phyloP scores from a whole-genome alignment of 2,888 invertebrate genomes.

The Myopa testacea region DNA sequence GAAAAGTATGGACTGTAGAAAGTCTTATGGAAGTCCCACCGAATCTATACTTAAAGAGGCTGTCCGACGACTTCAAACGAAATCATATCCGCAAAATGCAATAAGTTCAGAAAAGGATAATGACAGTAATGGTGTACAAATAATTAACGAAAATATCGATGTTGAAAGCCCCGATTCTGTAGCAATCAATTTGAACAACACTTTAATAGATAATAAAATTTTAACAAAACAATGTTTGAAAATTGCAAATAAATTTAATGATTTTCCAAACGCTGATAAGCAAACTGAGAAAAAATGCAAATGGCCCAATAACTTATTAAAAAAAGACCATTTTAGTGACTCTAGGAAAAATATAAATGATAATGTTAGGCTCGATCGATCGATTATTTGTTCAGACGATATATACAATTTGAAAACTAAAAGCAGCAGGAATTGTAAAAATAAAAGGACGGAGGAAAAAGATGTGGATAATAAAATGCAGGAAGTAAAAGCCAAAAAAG shows the following conservation, averaged over 20 bases:
- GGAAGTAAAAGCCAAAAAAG: too few relatives aligned
- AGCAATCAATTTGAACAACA: background rate
- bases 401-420: background rate
- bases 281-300: background rate
- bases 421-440: background rate
- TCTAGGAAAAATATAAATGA: too few relatives aligned
- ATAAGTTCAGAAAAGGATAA: background rate
- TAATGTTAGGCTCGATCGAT: too few relatives aligned
- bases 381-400: too few relatives aligned
- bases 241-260: background rate
- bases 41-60: conserved; percentile 64
- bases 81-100: conserved; percentile 19
- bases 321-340: too few relatives aligned
- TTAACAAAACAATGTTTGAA: background rate
- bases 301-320: too few relatives aligned
- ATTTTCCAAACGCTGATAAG: background rate
- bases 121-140: background rate
- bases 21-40: conserved; percentile 47
- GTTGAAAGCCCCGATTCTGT: background rate
- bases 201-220: background rate
- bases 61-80: conserved; percentile 58
- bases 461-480: too few relatives aligned
- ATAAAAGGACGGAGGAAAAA: too few relatives aligned
- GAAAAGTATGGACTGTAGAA: conserved; percentile 55
- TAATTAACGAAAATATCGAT: background rate